Conservation (phyloP, 2,797 vertebrate species). For the Spinibarbus caldwelli region DNA sequence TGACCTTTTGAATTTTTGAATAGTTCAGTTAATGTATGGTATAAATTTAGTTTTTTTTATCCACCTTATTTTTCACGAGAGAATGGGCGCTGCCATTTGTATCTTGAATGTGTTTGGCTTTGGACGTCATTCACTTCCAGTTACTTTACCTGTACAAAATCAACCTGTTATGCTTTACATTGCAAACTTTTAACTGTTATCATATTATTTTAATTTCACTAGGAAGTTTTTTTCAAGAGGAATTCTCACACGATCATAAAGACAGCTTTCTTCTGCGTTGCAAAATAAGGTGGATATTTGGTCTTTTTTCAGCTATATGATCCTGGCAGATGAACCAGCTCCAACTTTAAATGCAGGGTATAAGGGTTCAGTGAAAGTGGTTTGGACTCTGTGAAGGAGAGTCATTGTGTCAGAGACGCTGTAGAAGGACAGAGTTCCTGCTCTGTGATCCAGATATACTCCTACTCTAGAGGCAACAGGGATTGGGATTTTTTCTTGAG, state of each 20-base stretch:
- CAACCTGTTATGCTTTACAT: no score
- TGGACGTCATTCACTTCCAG: no score
- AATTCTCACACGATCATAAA: not conserved
- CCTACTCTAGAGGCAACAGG: not conserved
- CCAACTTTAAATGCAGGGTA: not conserved
- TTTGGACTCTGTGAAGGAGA: slow-evolving; percentile 1
- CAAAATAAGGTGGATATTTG: not conserved
- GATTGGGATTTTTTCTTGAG: not conserved
- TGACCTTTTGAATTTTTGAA: not conserved
- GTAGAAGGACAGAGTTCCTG: not conserved
- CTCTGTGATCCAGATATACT: slow-evolving; percentile 1
- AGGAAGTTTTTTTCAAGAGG: not conserved
- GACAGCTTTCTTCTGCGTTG: not conserved
- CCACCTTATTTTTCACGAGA: no score
- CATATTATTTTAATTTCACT: no score
- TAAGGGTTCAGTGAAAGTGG: slow-evolving; percentile 1
- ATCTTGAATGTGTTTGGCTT: no score
- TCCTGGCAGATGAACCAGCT: not conserved
- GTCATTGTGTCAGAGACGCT: not conserved
- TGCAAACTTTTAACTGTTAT: no score
- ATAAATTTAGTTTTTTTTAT: not conserved
- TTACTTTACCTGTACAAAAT: no score
- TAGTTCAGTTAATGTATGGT: not conserved
- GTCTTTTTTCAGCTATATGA: not conserved
- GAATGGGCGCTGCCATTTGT: no score